These are phyloP conservation scores for Volucella inanis DNA, from an alignment of 2,888 invertebrate species.

Conservation along the genomic window DNA sequence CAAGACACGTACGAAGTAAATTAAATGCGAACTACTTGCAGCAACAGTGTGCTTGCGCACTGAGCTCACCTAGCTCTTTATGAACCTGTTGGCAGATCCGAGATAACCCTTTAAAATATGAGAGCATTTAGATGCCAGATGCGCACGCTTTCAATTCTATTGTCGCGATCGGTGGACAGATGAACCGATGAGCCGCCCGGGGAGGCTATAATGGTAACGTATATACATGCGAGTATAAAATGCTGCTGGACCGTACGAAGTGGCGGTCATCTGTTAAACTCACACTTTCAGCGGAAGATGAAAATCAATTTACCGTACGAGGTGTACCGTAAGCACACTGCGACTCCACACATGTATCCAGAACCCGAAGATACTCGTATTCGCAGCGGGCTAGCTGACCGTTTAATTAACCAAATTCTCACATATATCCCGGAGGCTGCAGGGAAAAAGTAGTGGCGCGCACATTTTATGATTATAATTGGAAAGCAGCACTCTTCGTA, in stretches of 20 bases:
- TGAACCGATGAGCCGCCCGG: neutral
- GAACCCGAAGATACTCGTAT: slow-evolving; percentile 2
- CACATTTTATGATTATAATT: slow-evolving; percentile 74
- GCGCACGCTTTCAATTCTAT: slow-evolving; percentile 74
- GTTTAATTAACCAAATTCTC: slow-evolving; percentile 75
- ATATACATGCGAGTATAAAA: neutral
- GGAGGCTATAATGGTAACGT: slow-evolving; percentile 34
- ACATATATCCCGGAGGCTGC: slow-evolving; percentile 36
- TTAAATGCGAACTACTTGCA: slow-evolving; percentile 65
- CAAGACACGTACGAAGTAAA: slow-evolving; percentile 73
- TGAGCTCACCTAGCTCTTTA: slow-evolving; percentile 72
- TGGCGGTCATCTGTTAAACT: slow-evolving; percentile 73
- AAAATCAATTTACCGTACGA: slow-evolving; percentile 73
- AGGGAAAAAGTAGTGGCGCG: slow-evolving; percentile 54
- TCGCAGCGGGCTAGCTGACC: slow-evolving; percentile 71
- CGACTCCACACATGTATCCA: slow-evolving; percentile 1
- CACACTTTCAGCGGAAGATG: slow-evolving; percentile 73
- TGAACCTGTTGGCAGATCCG: slow-evolving; percentile 74
- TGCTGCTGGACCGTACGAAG: slow-evolving; percentile 15
- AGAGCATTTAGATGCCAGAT: slow-evolving; percentile 75
- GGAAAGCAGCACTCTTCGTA: slow-evolving; percentile 71
- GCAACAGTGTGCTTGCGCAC: slow-evolving; percentile 24
- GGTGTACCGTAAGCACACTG: slow-evolving; percentile 61
- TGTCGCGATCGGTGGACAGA: slow-evolving; percentile 50
- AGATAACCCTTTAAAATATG: slow-evolving; percentile 75